A percentile compares a stretch with the other conserved stretches of the same genome.
phyloP scores from a whole-genome alignment of 2,888 invertebrate genomes.

The Carpatolechia fugitivella region DNA sequence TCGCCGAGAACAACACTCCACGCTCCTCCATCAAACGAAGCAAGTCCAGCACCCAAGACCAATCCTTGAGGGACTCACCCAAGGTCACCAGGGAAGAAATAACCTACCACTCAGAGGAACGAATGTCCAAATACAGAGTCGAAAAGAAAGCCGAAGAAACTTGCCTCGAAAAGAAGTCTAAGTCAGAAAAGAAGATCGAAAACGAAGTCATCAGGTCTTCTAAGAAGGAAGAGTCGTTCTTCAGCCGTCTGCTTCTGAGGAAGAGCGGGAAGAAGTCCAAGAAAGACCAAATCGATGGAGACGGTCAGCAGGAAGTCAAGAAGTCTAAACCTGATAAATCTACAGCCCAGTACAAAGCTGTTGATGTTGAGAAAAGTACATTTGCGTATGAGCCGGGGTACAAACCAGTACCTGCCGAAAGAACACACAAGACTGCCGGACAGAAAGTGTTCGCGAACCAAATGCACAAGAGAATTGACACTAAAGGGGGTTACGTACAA shows the following conservation, averaged over 20 bases:
- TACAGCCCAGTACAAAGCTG: constrained; percentile 55
- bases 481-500: constrained; percentile 72
- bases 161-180: constrained; percentile 72
- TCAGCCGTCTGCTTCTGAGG: constrained; percentile 83
- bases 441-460: constrained; percentile 74
- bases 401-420: constrained; percentile 65
- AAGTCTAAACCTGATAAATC: constrained; percentile 61
- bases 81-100: constrained; percentile 43
- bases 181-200: constrained; percentile 69
- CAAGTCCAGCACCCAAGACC: constrained; percentile 74
- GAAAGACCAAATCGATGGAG: constrained; percentile 69
- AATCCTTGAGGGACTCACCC: constrained; percentile 58
- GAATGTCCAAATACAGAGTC: constrained; percentile 52
- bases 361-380: constrained; percentile 52
- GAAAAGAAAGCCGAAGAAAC: constrained; percentile 70
- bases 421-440: constrained; percentile 66
- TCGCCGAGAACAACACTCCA: constrained; percentile 63
- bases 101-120: constrained; percentile 56
- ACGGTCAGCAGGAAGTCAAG: constrained; percentile 59
- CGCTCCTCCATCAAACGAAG: constrained; percentile 72
- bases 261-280: constrained; percentile 86
- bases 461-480: constrained; percentile 74
- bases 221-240: constrained; percentile 81
- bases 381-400: constrained; percentile 44
- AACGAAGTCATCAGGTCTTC: constrained; percentile 69